Percentiles rank a stretch among this genome's conserved stretches.
phyloP scores from a whole-genome alignment of 2,888 invertebrate species.

The Dromius quadrimaculatus region DNA sequence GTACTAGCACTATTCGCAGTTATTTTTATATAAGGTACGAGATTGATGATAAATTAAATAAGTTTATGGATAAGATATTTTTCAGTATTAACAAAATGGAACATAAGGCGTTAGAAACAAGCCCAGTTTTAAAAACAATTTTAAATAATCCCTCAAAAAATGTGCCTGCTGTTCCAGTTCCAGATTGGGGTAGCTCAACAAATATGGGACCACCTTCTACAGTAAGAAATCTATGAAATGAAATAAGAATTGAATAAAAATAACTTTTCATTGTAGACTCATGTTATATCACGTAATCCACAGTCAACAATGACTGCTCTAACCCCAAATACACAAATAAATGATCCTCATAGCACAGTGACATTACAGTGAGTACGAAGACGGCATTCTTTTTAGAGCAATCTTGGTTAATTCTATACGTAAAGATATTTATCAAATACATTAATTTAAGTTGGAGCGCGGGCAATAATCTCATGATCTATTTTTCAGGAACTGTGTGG shows the following conservation, averaged over 20 bases:
- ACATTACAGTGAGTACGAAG: constrained; percentile 62
- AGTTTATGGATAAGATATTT: too few relatives aligned
- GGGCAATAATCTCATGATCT: constrained; percentile 15
- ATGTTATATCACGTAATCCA: constrained; percentile 39
- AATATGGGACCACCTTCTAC: constrained; percentile 52
- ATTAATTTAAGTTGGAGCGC: constrained; percentile 8
- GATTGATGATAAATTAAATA: too few relatives aligned
- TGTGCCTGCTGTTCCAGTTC: constrained; percentile 64
- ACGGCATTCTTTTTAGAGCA: too few relatives aligned
- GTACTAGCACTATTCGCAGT: too few relatives aligned
- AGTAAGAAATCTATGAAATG: constrained; percentile 5
- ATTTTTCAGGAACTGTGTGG: constrained; percentile 84
- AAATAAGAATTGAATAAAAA: constrained; percentile 51
- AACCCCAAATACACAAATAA: constrained; percentile 57
- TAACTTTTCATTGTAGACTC: constrained; percentile 57
- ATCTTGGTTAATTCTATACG: constrained; percentile 19
- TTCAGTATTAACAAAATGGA: constrained; percentile 54
- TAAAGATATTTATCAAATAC: not conserved
- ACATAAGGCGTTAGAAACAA: constrained; percentile 57
- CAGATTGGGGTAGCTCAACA: constrained; percentile 62
- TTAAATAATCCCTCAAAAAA: constrained; percentile 64
- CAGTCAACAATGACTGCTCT: constrained; percentile 52
- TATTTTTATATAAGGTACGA: too few relatives aligned
- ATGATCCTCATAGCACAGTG: constrained; percentile 71
- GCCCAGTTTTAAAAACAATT: constrained; percentile 63